A percentile compares a stretch with the other conserved stretches of the same genome.
These are phyloP conservation scores for Oscheius sp. DNA, from an alignment of 2,888 invertebrate genomes.

Conservation along the genomic window DNA sequence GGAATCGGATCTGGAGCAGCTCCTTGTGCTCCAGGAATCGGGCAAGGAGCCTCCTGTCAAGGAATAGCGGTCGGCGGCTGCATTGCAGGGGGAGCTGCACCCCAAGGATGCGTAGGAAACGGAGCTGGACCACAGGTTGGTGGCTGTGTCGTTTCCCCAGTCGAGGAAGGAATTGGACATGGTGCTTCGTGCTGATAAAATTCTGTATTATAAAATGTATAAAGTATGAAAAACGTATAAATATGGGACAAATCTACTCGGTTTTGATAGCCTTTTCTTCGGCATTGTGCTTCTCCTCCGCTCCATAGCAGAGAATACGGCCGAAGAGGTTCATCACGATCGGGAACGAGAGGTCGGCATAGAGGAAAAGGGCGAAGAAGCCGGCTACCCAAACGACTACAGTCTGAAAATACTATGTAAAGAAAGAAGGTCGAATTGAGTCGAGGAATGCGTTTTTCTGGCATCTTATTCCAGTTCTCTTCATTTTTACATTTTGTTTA, in stretches of 20 bases:
- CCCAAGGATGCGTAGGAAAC: slow-evolving; percentile 12
- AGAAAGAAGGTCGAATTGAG: too few relatives aligned
- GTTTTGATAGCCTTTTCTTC: background rate
- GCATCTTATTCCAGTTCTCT: too few relatives aligned
- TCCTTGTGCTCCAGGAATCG: slow-evolving; percentile 18
- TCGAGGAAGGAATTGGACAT: slow-evolving; percentile 3
- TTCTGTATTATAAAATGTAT: background rate
- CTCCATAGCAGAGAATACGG: slow-evolving; percentile 1
- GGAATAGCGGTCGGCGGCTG: slow-evolving; percentile 1
- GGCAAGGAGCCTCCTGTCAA: slow-evolving; percentile 4
- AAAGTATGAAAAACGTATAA: background rate
- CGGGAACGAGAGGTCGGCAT: slow-evolving; percentile 24
- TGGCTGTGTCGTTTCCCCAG: background rate
- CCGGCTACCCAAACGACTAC: slow-evolving; percentile 9
- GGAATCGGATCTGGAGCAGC: slow-evolving; percentile 22
- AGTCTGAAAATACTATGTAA: slow-evolving; percentile 1
- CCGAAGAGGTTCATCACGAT: slow-evolving; percentile 27
- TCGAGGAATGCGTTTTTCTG: background rate
- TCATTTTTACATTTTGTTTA: background rate
- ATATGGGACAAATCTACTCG: background rate
- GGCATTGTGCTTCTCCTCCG: background rate
- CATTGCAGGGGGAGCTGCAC: background rate
- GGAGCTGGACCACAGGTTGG: slow-evolving; percentile 8
- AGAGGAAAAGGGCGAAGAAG: slow-evolving; percentile 21
- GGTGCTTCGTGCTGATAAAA: background rate